Evolutionary conservation across 2,888 invertebrate species (phyloP), one percentile per base, ranked within the genome.

Genomic region (Coelinius sp.): DNA sequence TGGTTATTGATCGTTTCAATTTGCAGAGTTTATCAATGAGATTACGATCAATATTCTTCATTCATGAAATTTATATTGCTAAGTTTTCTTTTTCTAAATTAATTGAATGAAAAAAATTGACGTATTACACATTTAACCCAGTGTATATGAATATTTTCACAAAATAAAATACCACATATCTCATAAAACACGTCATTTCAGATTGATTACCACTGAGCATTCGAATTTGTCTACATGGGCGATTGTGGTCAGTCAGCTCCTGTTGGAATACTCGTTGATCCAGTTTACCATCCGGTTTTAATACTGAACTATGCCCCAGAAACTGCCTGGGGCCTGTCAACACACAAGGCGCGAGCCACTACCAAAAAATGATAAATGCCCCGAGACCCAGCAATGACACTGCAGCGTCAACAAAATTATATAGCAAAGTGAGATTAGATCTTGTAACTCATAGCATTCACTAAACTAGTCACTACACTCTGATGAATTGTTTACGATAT

Each of bases 191-290:
- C 44, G 10, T 31, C 10, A 31, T 31, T 20, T 38, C 17, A 70
- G 71, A 77, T 80, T 83, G 84, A 82, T 79, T 80, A 83, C 84
- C 86, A 82, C 85, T 85, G 86, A n/a, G 24, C 69, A 24, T 38
- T 41, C 75, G 76, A 84, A 86, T 87, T 87, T 86, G 87, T 87
- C 86, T 84, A 86, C 87, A 86, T 72, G 85, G 80, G 82, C 81
- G 85, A 87, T 87, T 87, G 86, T 84, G 87, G 86, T 86, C 82
- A 83, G 76, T 83, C 76, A 77, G 74, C 75, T 65, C 73, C 68
- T 64, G 63, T 71, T 70, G 52, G 76, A 62, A 68, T 71, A 81
- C 85, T 79, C 77, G 82, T 76, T 78, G 77, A 81, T 83, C 84
- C 81, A 80, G 85, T 84, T 84, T 24, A 44, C 44, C n/a, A 38